Percentiles rank a stretch among this genome's conserved stretches.
Conservation (phyloP, 1,140 invertebrate species). For the Pogonognathellus flavescens region DNA sequence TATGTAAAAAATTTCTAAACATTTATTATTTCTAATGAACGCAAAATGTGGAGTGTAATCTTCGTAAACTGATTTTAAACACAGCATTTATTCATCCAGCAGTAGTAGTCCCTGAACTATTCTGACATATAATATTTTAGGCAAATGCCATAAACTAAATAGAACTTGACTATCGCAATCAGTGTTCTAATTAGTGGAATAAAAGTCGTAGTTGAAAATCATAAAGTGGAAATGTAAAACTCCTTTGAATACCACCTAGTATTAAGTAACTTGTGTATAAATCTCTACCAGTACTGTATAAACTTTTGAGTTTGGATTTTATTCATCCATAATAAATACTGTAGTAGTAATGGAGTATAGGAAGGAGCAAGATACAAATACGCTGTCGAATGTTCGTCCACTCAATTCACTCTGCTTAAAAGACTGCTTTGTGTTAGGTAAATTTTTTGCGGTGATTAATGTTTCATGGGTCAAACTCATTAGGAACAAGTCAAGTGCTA, state of each 20-base stretch:
- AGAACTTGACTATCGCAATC: conserved; percentile 6
- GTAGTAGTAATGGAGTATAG: background rate
- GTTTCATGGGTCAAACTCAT: conserved; percentile 54
- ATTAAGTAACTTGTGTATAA: no score
- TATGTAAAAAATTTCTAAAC: no score
- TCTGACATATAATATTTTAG: no score
- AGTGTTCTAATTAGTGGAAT: conserved; percentile 19
- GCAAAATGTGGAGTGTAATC: no score
- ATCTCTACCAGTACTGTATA: no score
- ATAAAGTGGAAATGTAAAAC: conserved; percentile 18
- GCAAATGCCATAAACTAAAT: conserved; percentile 1
- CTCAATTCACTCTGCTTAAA: background rate
- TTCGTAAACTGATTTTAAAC: no score
- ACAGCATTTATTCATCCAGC: no score
- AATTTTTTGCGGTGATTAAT: conserved; percentile 52
- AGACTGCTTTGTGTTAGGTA: conserved; percentile 13
- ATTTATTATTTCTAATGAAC: no score
- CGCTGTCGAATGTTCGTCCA: no score
- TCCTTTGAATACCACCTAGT: background rate
- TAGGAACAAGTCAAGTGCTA: conserved; percentile 50
- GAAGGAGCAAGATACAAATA: no score
- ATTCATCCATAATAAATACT: background rate
- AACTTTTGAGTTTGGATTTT: no score
- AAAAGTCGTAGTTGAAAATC: conserved; percentile 35
- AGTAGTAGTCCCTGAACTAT: no score